A percentile compares a stretch with the other conserved stretches of the same genome.
phyloP scores from a whole-genome alignment of 2,113 vertebrate genomes.

The Conger conger region DNA sequence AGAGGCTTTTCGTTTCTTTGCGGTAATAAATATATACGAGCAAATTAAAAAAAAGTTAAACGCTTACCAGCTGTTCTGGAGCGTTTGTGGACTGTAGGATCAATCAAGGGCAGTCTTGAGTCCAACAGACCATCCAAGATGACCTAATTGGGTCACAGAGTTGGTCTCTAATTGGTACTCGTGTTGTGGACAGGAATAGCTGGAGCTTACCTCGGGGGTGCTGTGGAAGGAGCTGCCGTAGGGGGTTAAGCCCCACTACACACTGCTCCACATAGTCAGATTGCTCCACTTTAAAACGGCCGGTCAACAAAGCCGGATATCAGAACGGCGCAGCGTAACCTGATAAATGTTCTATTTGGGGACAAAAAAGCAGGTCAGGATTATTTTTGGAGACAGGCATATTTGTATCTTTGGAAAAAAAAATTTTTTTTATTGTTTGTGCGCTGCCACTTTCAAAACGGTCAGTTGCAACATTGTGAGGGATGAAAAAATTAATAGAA shows the following conservation, averaged over 20 bases:
- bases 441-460: no score
- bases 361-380: background rate
- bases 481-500: no score
- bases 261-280: background rate
- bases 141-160: conserved; percentile 50
- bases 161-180: conserved; percentile 61
- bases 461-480: no score
- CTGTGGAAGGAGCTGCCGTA: conserved; percentile 32
- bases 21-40: background rate
- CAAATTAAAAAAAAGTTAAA: background rate
- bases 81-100: background rate
- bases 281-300: background rate
- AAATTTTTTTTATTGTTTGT: no score
- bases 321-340: background rate
- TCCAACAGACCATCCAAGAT: conserved; percentile 39
- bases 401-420: no score
- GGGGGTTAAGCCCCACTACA: background rate
- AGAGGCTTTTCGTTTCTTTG: background rate
- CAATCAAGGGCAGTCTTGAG: conserved; percentile 6
- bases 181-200: conserved; percentile 48
- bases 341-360: background rate
- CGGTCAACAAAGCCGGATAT: background rate
- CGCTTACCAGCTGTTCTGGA: background rate
- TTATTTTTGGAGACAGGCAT: background rate
- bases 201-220: conserved; percentile 34